Base-by-base conservation (phyloP, 2,797 vertebrate species). In the Galagoides demidoff region DNA sequence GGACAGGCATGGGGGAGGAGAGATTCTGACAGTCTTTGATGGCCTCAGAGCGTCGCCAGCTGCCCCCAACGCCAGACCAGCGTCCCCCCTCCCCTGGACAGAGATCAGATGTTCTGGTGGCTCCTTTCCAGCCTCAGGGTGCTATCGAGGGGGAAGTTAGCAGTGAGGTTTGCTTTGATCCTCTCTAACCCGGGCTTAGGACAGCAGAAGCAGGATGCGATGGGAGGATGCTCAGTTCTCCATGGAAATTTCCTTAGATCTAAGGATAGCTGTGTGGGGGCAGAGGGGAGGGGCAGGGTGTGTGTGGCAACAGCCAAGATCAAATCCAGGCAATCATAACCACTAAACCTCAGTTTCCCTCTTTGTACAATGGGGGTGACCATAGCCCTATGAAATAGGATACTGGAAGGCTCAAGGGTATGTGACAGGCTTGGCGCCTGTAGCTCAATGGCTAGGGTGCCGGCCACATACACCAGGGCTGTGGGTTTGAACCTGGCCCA, bases 31-130 rank as follows among this genome's bases (percentile, higher is more conserved):
- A 34, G 13, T 5, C n/a, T 95, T 85, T 52, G 78, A 89, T 89
- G 45, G 89, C 68, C 57, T 34, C 74, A 37, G 27, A 85, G 88
- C 73, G 2, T 85, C 52, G 27, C 92, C 63, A 59, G 82, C 92
- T 3, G 16, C 63, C 37, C 16, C 9, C 0, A 57, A 97, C 89
- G n/a, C 96, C 76, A 57, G 20, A 25, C 22, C 13, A 0, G 63
- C 22, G 27, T 68, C 70, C 12, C 43, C 3, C 29, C 61, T 17
- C 29, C 39, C 17, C 39, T 16, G 55, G 68, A 49, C 4, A 23
- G 70, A 10, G 71, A 96, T 96, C 34, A 0, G 94, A 93, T 93
- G 29, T 93, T 93, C 94, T 34, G 49, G 23, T 64, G 91, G 94
- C 85, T 5, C 0, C 14, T 0, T 31, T 63, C 87, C 93, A 93